Evolutionary conservation across 2,113 vertebrate species (phyloP).

Genomic region (Chionomys nivalis): DNA sequence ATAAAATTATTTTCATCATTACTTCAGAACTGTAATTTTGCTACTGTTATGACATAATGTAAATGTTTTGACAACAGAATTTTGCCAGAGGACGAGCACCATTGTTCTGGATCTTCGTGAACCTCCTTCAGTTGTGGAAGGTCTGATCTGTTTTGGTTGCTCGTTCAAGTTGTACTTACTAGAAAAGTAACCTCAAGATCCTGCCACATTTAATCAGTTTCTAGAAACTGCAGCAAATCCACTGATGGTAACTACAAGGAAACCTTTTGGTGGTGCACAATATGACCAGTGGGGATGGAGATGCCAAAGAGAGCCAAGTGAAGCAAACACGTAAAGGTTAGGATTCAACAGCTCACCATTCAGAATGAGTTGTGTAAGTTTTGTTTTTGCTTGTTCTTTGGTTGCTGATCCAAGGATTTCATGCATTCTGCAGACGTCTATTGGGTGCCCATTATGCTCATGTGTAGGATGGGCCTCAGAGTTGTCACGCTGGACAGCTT

Average conservation of each 20-base stretch:
- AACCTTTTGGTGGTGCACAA: not conserved
- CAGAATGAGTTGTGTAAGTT: not conserved
- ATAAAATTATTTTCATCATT: not conserved
- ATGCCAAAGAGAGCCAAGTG: not conserved
- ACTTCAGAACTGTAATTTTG: not conserved
- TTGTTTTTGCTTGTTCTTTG: not conserved
- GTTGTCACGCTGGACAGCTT: not conserved
- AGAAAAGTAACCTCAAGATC: slow-evolving; percentile 6
- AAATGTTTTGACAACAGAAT: not conserved
- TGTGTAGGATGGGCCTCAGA: not conserved
- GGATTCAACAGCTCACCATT: not conserved
- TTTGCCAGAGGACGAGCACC: not conserved
- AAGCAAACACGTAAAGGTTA: not conserved
- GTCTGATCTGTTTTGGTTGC: slow-evolving; percentile 23
- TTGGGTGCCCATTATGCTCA: not conserved
- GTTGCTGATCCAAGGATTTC: not conserved
- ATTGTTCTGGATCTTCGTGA: not conserved
- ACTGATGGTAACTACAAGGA: slow-evolving; percentile 4
- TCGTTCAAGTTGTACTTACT: not conserved
- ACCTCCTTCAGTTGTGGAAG: not conserved
- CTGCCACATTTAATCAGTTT: not conserved
- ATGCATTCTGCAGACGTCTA: not conserved
- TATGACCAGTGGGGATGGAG: not conserved
- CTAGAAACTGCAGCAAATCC: not conserved
- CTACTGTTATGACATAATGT: not conserved